These are phyloP conservation scores for Sialia sialis DNA, from an alignment of 2,113 vertebrate species.

Conservation along the genomic window DNA sequence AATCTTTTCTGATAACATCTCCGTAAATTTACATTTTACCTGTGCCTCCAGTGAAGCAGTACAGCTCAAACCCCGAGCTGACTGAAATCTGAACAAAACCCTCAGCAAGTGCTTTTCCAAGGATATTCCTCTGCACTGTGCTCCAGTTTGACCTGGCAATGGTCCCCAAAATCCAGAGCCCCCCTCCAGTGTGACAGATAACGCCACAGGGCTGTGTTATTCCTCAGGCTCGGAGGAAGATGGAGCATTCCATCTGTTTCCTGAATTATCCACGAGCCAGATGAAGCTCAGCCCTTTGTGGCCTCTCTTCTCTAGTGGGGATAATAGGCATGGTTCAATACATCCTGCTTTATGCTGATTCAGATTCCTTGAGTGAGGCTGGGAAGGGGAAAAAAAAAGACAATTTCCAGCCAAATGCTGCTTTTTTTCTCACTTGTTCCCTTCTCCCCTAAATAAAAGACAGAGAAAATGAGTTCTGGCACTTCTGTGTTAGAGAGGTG, in stretches of 20 bases:
- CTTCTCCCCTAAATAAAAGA: not conserved
- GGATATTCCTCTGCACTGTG: not conserved
- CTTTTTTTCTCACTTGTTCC: not conserved
- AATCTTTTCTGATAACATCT: not conserved
- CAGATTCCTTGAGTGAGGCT: not conserved
- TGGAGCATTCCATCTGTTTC: slow-evolving; percentile 45
- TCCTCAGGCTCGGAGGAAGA: not conserved
- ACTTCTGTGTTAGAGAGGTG: not conserved
- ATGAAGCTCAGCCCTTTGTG: slow-evolving; percentile 29
- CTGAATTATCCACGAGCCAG: slow-evolving; percentile 14
- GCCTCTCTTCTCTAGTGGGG: slow-evolving; percentile 10
- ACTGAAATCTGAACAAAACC: not conserved
- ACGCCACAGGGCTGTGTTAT: not conserved
- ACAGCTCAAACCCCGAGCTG: not conserved
- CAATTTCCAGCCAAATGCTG: not conserved
- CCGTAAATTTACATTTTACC: not conserved
- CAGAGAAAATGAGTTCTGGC: not conserved
- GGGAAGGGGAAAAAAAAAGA: not conserved
- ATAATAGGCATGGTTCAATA: slow-evolving; percentile 38
- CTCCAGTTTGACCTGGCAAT: not conserved
- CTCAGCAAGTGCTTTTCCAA: not conserved
- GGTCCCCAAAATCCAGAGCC: not conserved
- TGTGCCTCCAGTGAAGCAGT: not conserved
- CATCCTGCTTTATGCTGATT: slow-evolving; percentile 2
- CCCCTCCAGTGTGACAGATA: not conserved